Conservation (phyloP, 2,797 vertebrate genomes). For the Eulemur mongoz region DNA sequence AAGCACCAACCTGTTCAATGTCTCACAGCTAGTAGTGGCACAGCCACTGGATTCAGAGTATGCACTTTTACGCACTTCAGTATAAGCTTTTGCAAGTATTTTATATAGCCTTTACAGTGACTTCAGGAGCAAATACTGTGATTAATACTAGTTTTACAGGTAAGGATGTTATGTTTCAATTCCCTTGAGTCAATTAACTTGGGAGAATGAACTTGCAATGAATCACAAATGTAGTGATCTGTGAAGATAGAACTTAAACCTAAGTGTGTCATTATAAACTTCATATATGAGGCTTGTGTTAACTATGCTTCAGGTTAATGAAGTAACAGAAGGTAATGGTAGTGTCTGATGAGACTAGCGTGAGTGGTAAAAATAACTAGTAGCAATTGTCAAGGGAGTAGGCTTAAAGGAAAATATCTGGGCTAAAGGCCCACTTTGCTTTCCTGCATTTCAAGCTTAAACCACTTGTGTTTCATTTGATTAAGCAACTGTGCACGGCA, state of each 20-base stretch:
- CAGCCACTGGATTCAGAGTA: not conserved
- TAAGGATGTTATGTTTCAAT: not conserved
- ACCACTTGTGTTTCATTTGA: not conserved
- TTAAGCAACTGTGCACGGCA: not conserved
- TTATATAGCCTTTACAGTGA: not conserved
- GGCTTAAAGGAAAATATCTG: not conserved
- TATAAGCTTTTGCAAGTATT: not conserved
- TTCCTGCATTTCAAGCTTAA: not conserved
- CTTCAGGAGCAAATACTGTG: not conserved
- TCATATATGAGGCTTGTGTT: not conserved
- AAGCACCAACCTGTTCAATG: not conserved
- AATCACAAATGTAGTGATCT: not conserved
- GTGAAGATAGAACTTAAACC: not conserved
- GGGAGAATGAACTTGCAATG: not conserved
- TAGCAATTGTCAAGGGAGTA: not conserved
- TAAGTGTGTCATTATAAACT: not conserved
- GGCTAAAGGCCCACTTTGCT: not conserved
- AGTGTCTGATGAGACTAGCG: accelerated
- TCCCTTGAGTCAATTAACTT: not conserved
- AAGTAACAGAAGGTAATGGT: not conserved
- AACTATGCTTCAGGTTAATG: not conserved
- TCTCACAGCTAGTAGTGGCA: not conserved
- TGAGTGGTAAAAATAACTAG: not conserved
- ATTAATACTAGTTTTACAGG: not conserved
- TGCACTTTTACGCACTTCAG: not conserved